Percentiles rank a stretch among this genome's conserved stretches.
Conservation (phyloP, 2,797 vertebrate species). For the Acipenser transmontanus region DNA sequence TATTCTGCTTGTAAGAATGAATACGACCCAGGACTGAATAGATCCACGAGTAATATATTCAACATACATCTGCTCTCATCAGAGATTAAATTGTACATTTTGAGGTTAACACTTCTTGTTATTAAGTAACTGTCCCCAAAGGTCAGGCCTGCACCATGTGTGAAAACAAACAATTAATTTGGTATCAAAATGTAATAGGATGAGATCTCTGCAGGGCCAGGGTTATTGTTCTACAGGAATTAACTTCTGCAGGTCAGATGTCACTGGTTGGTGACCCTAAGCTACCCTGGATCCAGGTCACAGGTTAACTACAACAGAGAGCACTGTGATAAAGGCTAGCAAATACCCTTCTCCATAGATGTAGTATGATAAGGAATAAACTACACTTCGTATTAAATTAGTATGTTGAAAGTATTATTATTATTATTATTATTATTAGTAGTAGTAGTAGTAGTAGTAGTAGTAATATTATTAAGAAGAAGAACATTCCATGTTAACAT, state of each 20-base stretch:
- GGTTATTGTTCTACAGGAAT: slow-evolving; percentile 67
- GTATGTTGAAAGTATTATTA: too few relatives aligned
- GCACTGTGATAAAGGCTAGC: not conserved
- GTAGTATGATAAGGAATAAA: too few relatives aligned
- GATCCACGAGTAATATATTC: too few relatives aligned
- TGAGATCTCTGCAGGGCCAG: slow-evolving; percentile 43
- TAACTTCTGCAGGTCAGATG: slow-evolving; percentile 69
- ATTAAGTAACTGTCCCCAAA: slow-evolving; percentile 35
- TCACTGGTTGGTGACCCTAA: slow-evolving; percentile 57
- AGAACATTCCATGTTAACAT: too few relatives aligned
- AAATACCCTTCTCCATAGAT: too few relatives aligned
- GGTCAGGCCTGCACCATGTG: slow-evolving; percentile 37
- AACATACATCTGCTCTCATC: slow-evolving; percentile 9
- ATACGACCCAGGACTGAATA: too few relatives aligned
- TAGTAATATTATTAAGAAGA: too few relatives aligned
- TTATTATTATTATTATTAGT: too few relatives aligned
- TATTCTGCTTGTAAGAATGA: too few relatives aligned
- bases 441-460: too few relatives aligned
- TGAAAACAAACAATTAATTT: slow-evolving; percentile 67
- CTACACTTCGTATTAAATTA: too few relatives aligned
- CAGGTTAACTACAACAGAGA: slow-evolving; percentile 40
- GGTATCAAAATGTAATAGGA: slow-evolving; percentile 67
- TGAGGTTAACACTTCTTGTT: slow-evolving; percentile 28
- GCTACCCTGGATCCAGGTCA: slow-evolving; percentile 56
- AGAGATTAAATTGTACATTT: slow-evolving; percentile 16